phyloP scores from a whole-genome alignment of 2,797 vertebrate species.

The Phalloptychus januarius region DNA sequence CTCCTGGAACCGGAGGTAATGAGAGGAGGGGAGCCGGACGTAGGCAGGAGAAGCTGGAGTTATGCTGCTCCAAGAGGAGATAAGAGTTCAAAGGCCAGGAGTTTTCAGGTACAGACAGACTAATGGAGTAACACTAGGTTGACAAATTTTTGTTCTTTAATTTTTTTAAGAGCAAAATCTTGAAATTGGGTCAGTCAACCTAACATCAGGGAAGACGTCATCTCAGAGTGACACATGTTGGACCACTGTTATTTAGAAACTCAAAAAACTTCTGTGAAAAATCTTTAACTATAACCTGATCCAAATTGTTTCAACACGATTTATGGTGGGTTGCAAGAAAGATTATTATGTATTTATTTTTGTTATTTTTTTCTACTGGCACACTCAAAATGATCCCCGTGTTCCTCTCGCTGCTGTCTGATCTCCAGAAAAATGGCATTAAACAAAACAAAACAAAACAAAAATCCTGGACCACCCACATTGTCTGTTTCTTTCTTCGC shows the following conservation, averaged over 20 bases:
- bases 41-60: background rate
- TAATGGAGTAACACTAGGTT: background rate
- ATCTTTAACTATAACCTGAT: too few species aligned
- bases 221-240: background rate
- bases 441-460: too few species aligned
- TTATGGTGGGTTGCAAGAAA: too few species aligned
- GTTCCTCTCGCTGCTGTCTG: too few species aligned
- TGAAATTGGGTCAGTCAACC: background rate
- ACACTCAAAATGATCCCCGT: too few species aligned
- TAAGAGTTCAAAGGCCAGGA: background rate
- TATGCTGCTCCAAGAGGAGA: background rate
- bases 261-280: too few species aligned
- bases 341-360: too few species aligned
- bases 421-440: too few species aligned
- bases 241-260: too few species aligned
- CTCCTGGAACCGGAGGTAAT: slow-evolving; percentile 26
- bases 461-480: too few species aligned
- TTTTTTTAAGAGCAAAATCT: background rate
- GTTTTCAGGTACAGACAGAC: background rate
- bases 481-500: background rate
- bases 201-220: background rate
- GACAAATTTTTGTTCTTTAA: background rate
- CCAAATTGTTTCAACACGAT: too few species aligned
- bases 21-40: slow-evolving; percentile 23
- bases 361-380: too few species aligned